Evolutionary conservation across 2,113 vertebrate species (phyloP).

Genomic region (Boleophthalmus pectinirostris): DNA sequence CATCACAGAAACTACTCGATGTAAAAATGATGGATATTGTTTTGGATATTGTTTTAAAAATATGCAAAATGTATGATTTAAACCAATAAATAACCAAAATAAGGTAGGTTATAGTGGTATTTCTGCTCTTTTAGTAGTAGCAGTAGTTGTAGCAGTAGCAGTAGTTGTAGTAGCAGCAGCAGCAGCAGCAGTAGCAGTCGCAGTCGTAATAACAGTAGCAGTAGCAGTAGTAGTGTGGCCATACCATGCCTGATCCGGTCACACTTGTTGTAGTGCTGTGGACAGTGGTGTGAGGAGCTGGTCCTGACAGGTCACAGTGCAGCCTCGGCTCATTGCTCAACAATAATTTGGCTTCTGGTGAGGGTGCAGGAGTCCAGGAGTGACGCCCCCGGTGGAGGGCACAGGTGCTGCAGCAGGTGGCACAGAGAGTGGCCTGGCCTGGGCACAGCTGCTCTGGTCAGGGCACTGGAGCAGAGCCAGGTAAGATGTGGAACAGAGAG

Average conservation of each 20-base stretch:
- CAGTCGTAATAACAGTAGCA: not conserved
- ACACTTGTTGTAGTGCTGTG: slow-evolving; percentile 7
- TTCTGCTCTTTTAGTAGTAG: no score
- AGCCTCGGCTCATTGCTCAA: slow-evolving; percentile 41
- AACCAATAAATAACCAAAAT: no score
- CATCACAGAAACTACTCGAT: no score
- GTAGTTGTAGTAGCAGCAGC: no score
- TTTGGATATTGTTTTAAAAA: no score
- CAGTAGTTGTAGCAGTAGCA: no score
- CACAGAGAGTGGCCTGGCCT: slow-evolving; percentile 35
- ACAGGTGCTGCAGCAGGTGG: slow-evolving; percentile 63
- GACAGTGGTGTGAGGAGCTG: slow-evolving; percentile 23
- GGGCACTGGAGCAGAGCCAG: slow-evolving; percentile 44
- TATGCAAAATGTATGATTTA: no score
- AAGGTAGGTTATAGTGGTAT: no score
- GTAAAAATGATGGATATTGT: no score
- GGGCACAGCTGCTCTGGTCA: slow-evolving; percentile 39
- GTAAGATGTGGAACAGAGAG: slow-evolving; percentile 13
- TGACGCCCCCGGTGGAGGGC: slow-evolving; percentile 30
- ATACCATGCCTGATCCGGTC: not conserved
- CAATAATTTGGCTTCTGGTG: slow-evolving; percentile 42
- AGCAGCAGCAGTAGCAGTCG: not conserved
- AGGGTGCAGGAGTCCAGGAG: slow-evolving; percentile 26
- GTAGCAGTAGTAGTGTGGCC: not conserved
- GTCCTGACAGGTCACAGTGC: slow-evolving; percentile 36